Evolutionary conservation across 2,113 vertebrate genomes (phyloP), one percentile per base, ranked within the genome.

Genomic region (Tapirus terrestris): DNA sequence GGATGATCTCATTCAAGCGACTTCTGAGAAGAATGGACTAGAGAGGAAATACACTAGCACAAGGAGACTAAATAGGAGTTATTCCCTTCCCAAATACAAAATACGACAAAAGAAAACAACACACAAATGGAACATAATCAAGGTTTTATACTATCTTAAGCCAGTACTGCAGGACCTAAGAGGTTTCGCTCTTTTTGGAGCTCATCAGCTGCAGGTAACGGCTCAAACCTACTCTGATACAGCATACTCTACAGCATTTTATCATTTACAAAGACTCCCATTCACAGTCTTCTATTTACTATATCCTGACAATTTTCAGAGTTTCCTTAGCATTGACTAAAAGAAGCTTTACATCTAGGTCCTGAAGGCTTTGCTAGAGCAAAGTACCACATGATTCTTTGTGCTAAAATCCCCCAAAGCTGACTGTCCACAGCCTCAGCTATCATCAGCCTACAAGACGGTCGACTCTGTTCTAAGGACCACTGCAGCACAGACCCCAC

Each of bases 131-230:
- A 43, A 84, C 36, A 68, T 45, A 87, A 91, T 79, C 39, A 85
- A 82, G 51, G 6, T 12, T 72, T 51, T 25, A 29, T 51, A 88
- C 25, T 91, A 65, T 81, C 73, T 96, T 93, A 89, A 97, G 98
- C 98, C 98, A 98, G 98, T 99, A 99, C 98, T 99, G 98, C 98
- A 99, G 98, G 98, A 99, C 98, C 98, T 98, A 96, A 97, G 93
- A 97, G 98, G 98, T 99, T 99, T 99, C 98, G 98, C 98, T 99
- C 98, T 99, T 99, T 98, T 99, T 99, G 98, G 99, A 99, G 98
- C 98, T 99, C 98, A 99, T 99, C 98, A 99, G 98, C 99, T 99
- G 98, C 99, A 99, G 99, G 98, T 98, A 99, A 99, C 98, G 98
- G 98, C 98, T 97, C 94, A 97, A 17, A 23, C 33, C 27, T 60